Percentiles rank a stretch among this genome's conserved stretches.
phyloP scores from a whole-genome alignment of 2,113 vertebrate genomes.

The Tichodroma muraria region DNA sequence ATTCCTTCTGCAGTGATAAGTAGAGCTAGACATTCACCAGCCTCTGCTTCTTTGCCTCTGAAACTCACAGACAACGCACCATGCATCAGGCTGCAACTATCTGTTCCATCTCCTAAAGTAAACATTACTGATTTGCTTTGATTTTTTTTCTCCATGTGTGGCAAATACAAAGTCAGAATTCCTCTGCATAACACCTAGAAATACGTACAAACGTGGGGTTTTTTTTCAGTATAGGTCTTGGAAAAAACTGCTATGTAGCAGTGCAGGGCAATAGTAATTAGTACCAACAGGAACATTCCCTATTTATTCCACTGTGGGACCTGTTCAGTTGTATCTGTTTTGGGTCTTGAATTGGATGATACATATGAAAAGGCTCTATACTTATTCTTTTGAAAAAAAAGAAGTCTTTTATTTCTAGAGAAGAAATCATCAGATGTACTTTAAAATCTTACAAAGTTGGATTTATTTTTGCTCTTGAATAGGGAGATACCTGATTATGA shows the following conservation, averaged over 20 bases:
- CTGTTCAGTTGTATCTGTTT: not conserved
- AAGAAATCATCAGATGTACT: not conserved
- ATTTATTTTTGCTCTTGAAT: not conserved
- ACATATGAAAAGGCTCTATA: not conserved
- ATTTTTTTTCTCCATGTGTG: not conserved
- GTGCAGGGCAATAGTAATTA: not conserved
- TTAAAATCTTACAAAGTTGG: not conserved
- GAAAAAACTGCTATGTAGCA: not conserved
- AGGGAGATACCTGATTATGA: not conserved
- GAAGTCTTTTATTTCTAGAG: not conserved
- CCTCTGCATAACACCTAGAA: not conserved
- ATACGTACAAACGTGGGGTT: rapidly evolving
- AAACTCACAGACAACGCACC: not conserved
- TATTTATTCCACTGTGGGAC: not conserved
- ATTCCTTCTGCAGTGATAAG: not conserved
- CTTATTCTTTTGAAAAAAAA: not conserved
- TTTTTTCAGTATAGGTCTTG: not conserved
- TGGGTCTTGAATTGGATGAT: not conserved
- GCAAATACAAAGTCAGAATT: not conserved
- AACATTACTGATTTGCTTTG: not conserved
- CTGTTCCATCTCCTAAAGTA: not conserved
- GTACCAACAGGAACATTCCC: not conserved
- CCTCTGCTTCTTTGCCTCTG: not conserved
- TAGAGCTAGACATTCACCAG: not conserved
- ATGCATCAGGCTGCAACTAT: not conserved